These are phyloP conservation scores for Reinhardtius hippoglossoides DNA, from an alignment of 2,113 vertebrate species.

Conservation along the genomic window DNA sequence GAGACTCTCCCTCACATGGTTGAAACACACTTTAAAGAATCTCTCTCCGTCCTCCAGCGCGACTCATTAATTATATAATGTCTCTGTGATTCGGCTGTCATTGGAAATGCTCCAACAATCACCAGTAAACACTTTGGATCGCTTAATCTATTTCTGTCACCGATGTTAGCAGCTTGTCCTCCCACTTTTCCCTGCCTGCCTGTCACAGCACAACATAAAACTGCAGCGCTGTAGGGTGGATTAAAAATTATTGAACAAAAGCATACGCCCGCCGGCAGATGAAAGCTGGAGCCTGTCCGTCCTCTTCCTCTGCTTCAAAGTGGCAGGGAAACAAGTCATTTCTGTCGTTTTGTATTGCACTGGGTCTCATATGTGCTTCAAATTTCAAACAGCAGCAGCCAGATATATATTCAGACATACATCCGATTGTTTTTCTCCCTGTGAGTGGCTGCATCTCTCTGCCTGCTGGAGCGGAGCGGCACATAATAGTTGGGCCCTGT, in stretches of 20 bases:
- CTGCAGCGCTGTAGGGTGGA: background rate
- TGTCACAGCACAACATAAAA: conserved; percentile 2
- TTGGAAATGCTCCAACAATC: conserved; percentile 13
- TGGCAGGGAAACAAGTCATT: conserved; percentile 43
- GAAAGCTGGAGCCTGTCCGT: conserved; percentile 24
- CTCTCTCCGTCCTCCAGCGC: background rate
- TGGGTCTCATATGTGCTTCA: conserved; percentile 20
- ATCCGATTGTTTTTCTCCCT: background rate
- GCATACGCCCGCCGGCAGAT: background rate
- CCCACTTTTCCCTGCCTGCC: background rate
- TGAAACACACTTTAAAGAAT: background rate
- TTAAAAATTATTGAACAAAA: conserved; percentile 35
- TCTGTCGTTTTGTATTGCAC: conserved; percentile 29
- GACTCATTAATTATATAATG: conserved; percentile 2
- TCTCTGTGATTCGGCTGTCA: conserved; percentile 7
- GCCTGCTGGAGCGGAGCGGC: conserved; percentile 36
- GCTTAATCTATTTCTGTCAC: conserved; percentile 7
- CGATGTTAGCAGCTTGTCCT: conserved; percentile 16
- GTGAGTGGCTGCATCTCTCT: conserved; percentile 32
- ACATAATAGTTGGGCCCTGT: conserved; percentile 37
- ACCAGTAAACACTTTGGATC: conserved; percentile 12
- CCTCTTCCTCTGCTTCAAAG: conserved; percentile 48
- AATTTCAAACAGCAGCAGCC: conserved; percentile 28
- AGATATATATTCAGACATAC: conserved; percentile 26
- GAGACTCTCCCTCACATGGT: background rate